These are phyloP conservation scores for Ylistrum balloti DNA, from an alignment of 1,140 invertebrate species.

Conservation along the genomic window DNA sequence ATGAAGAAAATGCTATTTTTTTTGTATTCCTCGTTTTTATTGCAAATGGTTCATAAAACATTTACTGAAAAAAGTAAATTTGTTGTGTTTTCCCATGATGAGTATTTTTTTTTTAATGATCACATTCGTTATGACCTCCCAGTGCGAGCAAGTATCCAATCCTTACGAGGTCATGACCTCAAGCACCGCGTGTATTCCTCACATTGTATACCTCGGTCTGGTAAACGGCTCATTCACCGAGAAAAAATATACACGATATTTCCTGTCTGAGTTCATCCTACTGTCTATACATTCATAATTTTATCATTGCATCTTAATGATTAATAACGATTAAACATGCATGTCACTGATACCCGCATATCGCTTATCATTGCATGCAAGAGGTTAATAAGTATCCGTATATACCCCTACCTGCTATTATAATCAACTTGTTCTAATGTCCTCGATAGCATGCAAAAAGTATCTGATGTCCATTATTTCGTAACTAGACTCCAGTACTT, in stretches of 20 bases:
- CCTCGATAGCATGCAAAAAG: neutral
- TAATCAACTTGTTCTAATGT: neutral
- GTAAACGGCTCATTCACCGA: neutral
- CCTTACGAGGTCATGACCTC: neutral
- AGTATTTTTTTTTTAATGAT: neutral
- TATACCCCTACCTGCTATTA: neutral
- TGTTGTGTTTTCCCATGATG: neutral
- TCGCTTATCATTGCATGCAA: slow-evolving; percentile 7
- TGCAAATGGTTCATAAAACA: too few relatives aligned
- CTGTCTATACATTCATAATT: slow-evolving; percentile 21
- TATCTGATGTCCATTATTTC: neutral
- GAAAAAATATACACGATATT: neutral
- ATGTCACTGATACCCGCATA: neutral
- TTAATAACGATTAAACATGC: slow-evolving; percentile 30
- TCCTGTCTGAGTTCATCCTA: slow-evolving; percentile 32
- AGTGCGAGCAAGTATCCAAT: slow-evolving; percentile 11
- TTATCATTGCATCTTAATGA: slow-evolving; percentile 39
- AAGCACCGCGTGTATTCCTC: neutral
- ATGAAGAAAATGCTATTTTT: neutral
- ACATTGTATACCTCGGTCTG: neutral
- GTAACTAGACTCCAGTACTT: neutral
- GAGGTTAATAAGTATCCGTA: neutral
- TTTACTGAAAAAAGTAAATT: too few relatives aligned
- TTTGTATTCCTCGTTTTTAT: neutral
- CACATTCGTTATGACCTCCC: neutral